Evolutionary conservation across 2,888 invertebrate genomes (phyloP), one percentile per base, ranked within the genome.

Genomic region (Xylocampa areola): DNA sequence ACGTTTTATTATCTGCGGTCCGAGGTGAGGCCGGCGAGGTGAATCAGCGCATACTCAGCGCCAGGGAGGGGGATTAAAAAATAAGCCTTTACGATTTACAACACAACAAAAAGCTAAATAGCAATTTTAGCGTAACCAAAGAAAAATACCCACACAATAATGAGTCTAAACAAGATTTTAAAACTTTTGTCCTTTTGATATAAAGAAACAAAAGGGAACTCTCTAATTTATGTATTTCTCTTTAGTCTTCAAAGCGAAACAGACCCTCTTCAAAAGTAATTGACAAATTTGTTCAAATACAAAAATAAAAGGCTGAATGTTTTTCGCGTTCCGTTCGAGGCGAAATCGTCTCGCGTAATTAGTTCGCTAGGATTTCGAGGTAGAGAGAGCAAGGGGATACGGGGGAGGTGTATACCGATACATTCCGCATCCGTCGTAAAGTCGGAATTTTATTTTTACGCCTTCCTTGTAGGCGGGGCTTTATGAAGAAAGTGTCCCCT

Each of bases 1-100:
- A 80, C 79, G 76, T 82, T 88, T 86, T 86, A 88, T 91, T 91
- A 87, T 89, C 85, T 86, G 86, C 78, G 83, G 87, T 80, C 80
- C 67, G 77, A 79, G 77, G 83, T 80, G 81, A 73, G 66, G 61
- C 43, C 45, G 39, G 14, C 54, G 71, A 53, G 76, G 79, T 75
- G 79, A 77, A 76, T 70, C 65, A 62, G 68, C 63, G 59, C 67
- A 60, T 63, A 58, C 76, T 59, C 41, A 10, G 6, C 45, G 30
- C 29, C 13, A 10, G 33, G 50, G 36, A 30, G 43, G 55, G 53
- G 47, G 50, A 58, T 63, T 69, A 47, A 70, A 75, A 80, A 76
- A 73, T 71, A 75, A 77, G 73, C 67, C 51, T 10, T 65, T 61
- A 76, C 73, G 67, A 75, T 80, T 71, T 72, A 74, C 59, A 69